Evolutionary conservation across 2,113 vertebrate genomes (phyloP), one percentile per base, ranked within the genome.

Genomic region (Tamias sibiricus): DNA sequence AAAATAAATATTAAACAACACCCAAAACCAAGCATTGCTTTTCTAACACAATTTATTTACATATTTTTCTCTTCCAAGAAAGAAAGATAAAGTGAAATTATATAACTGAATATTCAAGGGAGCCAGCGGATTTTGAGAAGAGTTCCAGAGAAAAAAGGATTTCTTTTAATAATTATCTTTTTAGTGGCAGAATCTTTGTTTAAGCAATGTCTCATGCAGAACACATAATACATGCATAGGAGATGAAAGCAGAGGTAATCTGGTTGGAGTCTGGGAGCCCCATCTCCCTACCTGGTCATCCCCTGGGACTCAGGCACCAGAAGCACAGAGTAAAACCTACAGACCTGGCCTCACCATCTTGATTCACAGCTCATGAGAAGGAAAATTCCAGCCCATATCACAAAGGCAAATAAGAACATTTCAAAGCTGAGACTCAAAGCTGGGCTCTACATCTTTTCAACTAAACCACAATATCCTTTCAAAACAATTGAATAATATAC

Each of bases 1-100:
- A 93, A 89, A 95, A 89, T 94, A 89, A 89, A 64, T 37, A 47
- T 6, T 57, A 90, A 90, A 69, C 66, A 80, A 13, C 77, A 91
- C 68, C 71, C 93, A 95, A 82, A 94, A n/a, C 32, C 17, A 49
- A 24, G 9, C 26, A 32, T 71, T 59, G 17, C 8, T 89, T 95
- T 91, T 47, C 72, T 75, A 74, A 44, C 2, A 6, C 4, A 28
- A 52, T 76, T 90, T 79, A 54, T 88, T 64, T 87, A 52, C 8
- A 14, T 68, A 11, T 52, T 37, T 66, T 93, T 88, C 42, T 85
- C 37, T 91, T 84, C n/a, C 19, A 52, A 62, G 47, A 54, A 77
- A 90, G 88, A 88, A 91, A 88, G n/a, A 69, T 17, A 93, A 82
- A 62, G 24, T 62, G 26, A 80, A 95, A n/a, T 30, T 13, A 64